Conservation (phyloP, 2,797 vertebrate genomes). For the Clarias fuscus region DNA sequence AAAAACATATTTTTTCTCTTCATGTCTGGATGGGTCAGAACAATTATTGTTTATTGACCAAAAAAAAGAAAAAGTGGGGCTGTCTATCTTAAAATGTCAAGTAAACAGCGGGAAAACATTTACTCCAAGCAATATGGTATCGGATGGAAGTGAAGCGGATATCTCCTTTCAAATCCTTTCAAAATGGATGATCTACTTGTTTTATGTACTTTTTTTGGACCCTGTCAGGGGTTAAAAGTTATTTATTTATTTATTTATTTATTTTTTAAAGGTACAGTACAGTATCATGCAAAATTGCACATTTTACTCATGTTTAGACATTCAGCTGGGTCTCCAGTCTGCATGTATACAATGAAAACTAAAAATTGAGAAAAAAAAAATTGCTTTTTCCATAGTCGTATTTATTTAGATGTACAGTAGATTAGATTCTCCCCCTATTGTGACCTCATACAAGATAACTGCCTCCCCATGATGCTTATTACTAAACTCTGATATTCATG, state of each 20-base stretch:
- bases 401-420: too few relatives aligned
- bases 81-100: constrained; percentile 10
- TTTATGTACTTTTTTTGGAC: too few relatives aligned
- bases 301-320: too few relatives aligned
- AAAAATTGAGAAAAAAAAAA: too few relatives aligned
- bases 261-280: background rate
- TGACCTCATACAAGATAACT: too few relatives aligned
- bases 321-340: too few relatives aligned
- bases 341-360: too few relatives aligned
- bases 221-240: background rate
- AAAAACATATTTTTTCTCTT: background rate
- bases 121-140: background rate
- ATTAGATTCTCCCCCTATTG: too few relatives aligned
- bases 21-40: background rate
- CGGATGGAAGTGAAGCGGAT: background rate
- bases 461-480: too few relatives aligned
- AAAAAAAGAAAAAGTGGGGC: background rate
- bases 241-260: background rate
- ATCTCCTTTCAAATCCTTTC: background rate
- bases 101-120: background rate
- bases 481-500: too few relatives aligned
- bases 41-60: constrained; percentile 17
- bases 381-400: too few relatives aligned
- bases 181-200: background rate
- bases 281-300: too few relatives aligned